Percentiles rank a stretch among this genome's conserved stretches.
phyloP scores from a whole-genome alignment of 2,888 invertebrate species.

The Myopa tessellatipennis region DNA sequence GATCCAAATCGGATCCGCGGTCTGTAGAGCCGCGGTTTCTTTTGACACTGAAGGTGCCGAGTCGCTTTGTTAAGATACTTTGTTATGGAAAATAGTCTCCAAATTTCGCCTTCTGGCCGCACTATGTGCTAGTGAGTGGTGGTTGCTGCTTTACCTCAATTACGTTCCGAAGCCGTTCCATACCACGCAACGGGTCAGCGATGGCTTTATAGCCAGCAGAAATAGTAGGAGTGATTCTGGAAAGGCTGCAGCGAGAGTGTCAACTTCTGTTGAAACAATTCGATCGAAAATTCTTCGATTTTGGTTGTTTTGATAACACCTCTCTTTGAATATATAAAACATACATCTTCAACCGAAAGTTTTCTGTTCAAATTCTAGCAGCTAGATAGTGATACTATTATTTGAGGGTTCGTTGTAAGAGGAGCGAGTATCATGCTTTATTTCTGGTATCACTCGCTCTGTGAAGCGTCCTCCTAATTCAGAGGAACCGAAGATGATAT shows the following conservation, averaged over 20 bases:
- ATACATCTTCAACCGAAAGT: background rate
- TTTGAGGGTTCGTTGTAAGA: background rate
- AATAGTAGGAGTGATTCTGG: too few relatives aligned
- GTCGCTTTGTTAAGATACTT: slow-evolving; percentile 43
- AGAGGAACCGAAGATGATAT: slow-evolving; percentile 21
- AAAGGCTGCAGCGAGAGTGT: background rate
- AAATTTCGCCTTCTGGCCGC: slow-evolving; percentile 28
- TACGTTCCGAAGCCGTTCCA: slow-evolving; percentile 1
- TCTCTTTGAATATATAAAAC: background rate
- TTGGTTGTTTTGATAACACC: background rate
- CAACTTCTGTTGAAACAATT: background rate
- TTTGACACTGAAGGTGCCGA: slow-evolving; percentile 31
- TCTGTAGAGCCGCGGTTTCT: slow-evolving; percentile 20
- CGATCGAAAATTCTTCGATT: background rate
- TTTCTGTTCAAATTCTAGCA: background rate
- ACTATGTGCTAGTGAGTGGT: background rate
- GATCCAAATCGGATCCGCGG: slow-evolving; percentile 47
- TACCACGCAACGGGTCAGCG: background rate
- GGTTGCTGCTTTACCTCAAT: slow-evolving; percentile 16
- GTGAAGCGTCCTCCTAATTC: slow-evolving; percentile 1
- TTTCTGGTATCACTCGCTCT: background rate
- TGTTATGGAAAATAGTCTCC: slow-evolving; percentile 60
- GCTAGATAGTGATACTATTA: too few relatives aligned
- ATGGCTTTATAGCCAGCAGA: background rate
- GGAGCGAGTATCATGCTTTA: background rate